Evolutionary conservation across 2,113 vertebrate genomes (phyloP).

Genomic region (Sorex fumeus): DNA sequence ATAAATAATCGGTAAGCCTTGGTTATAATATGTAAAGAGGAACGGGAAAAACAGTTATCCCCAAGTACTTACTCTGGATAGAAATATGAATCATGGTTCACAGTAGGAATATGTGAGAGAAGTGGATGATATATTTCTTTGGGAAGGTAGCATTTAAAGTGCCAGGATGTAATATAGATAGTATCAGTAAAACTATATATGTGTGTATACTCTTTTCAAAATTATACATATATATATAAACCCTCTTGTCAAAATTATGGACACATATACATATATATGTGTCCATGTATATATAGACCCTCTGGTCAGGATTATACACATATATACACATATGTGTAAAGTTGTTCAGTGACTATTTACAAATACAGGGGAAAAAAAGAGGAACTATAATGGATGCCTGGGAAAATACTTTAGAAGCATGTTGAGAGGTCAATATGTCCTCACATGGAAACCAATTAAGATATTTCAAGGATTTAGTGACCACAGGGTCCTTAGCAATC

Average conservation of each 20-base stretch:
- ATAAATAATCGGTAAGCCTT: background rate
- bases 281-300: no score
- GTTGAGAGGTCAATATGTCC: background rate
- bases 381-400: background rate
- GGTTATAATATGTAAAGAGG: background rate
- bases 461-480: background rate
- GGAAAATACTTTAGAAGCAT: no score
- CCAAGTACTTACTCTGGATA: background rate
- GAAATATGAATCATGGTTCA: background rate
- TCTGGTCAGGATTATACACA: no score
- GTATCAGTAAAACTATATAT: no score
- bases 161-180: background rate
- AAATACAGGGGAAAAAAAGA: background rate
- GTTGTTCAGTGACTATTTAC: background rate
- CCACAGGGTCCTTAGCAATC: no score
- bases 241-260: no score
- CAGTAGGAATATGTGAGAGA: fast-evolving
- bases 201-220: no score
- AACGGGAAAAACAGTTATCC: background rate
- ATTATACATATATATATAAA: no score
- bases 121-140: background rate
- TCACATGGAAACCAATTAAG: background rate
- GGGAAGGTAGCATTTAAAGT: background rate
- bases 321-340: background rate
- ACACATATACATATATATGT: no score